A percentile compares a stretch with the other conserved stretches of the same genome.
Conservation (phyloP, 1,140 invertebrate genomes). For the Pseudomyrmex sp. region DNA sequence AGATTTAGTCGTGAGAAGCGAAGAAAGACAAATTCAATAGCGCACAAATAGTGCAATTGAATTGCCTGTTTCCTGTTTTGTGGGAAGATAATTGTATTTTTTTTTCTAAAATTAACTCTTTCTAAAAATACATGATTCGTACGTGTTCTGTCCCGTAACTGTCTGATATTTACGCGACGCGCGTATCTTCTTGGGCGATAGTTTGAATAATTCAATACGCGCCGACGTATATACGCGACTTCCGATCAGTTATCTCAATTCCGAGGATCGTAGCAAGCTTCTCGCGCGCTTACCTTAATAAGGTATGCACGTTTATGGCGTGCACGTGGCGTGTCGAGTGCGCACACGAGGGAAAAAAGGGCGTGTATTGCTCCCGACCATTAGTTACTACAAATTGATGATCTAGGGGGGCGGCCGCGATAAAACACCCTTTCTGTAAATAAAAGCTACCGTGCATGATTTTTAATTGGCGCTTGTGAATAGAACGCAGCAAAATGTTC, state of each 20-base stretch:
- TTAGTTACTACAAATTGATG: slow-evolving; percentile 60
- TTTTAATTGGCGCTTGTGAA: slow-evolving; percentile 23
- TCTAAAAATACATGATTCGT: background rate
- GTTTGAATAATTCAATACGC: slow-evolving; percentile 69
- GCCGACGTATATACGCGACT: slow-evolving; percentile 20
- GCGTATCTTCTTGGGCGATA: slow-evolving; percentile 1
- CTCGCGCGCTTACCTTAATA: slow-evolving; percentile 56
- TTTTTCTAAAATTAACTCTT: background rate
- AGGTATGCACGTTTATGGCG: slow-evolving; percentile 63
- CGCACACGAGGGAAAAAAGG: slow-evolving; percentile 42
- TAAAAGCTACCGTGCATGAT: slow-evolving; percentile 19
- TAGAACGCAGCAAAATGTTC: background rate
- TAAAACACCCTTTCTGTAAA: slow-evolving; percentile 43
- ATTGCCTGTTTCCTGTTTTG: no score
- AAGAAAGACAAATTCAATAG: slow-evolving; percentile 3
- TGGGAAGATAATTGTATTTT: background rate
- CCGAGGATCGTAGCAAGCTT: slow-evolving; percentile 52
- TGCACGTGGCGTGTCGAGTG: slow-evolving; percentile 62
- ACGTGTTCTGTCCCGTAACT: background rate
- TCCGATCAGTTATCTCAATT: slow-evolving; percentile 58
- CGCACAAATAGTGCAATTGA: background rate
- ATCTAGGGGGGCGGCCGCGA: background rate
- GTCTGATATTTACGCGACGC: slow-evolving; percentile 8
- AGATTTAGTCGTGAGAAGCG: slow-evolving; percentile 3
- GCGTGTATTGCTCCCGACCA: slow-evolving; percentile 30